Percentiles rank a stretch among this genome's conserved stretches.
Conservation (phyloP, 1,140 invertebrate species). For the Phenacoccus solenopsis region DNA sequence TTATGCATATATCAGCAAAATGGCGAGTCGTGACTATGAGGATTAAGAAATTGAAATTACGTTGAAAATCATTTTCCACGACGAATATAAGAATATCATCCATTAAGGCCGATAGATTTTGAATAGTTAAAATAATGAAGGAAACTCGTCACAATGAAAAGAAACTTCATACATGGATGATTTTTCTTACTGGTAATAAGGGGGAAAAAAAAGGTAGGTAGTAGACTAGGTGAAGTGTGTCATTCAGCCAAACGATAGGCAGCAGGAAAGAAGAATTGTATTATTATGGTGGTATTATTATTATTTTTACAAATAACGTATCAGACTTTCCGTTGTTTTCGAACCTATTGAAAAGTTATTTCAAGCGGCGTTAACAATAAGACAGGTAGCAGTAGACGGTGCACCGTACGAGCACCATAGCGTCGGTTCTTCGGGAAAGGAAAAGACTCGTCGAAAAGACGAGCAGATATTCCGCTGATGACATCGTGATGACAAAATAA, state of each 20-base stretch:
- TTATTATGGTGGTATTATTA: conserved; percentile 13
- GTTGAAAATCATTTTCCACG: neutral
- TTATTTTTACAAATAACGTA: conserved; percentile 18
- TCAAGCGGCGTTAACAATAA: conserved; percentile 9
- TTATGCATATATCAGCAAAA: no score
- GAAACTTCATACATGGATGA: conserved; percentile 16
- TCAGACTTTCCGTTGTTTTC: conserved; percentile 15
- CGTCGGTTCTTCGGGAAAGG: neutral
- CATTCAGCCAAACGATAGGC: conserved; percentile 14
- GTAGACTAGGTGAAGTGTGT: conserved; percentile 11
- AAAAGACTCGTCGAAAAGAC: neutral
- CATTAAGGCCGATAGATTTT: neutral
- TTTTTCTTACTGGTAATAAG: conserved; percentile 6
- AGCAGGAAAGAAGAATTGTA: conserved; percentile 10
- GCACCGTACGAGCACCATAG: neutral
- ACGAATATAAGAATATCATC: neutral
- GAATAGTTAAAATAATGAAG: conserved; percentile 7
- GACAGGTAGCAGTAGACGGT: conserved; percentile 5
- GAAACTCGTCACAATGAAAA: conserved; percentile 7
- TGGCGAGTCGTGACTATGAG: no score
- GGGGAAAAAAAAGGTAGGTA: neutral
- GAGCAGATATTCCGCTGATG: conserved; percentile 1
- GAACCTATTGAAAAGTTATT: conserved; percentile 17
- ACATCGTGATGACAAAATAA: conserved; percentile 18
- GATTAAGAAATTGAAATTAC: neutral